Conservation (phyloP, 2,888 invertebrate species). For the Tupiocoris notatus region DNA sequence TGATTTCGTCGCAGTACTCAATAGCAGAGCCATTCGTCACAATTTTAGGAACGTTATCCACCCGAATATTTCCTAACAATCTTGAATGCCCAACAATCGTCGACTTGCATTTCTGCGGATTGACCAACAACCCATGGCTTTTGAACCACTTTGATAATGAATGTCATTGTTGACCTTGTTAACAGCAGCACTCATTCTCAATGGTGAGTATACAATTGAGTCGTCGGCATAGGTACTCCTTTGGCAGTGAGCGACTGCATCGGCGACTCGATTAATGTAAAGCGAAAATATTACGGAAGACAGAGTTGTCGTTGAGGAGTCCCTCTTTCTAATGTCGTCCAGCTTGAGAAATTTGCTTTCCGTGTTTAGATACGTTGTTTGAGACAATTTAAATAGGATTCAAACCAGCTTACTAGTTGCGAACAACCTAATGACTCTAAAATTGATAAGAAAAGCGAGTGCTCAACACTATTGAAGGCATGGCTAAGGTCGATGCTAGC, state of each 20-base stretch:
- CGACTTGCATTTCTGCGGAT: not conserved
- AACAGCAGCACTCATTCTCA: not conserved
- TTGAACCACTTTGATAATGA: not conserved
- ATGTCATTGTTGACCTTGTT: not conserved
- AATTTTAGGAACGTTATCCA: no score
- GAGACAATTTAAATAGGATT: not conserved
- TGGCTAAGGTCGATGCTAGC: slow-evolving; percentile 11
- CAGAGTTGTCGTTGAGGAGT: not conserved
- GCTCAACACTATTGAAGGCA: slow-evolving; percentile 10
- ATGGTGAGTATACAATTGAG: not conserved
- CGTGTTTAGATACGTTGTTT: not conserved
- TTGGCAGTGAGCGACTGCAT: not conserved
- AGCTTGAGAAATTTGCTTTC: not conserved
- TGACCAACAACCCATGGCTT: not conserved
- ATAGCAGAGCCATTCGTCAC: no score
- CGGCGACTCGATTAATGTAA: not conserved
- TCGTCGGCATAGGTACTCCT: slow-evolving; percentile 6
- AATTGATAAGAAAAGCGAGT: not conserved
- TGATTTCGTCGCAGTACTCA: no score
- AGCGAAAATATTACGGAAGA: not conserved
- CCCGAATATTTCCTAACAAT: no score
- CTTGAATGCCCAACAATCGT: slow-evolving; percentile 1
- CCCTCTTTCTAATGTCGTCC: not conserved
- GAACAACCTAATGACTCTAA: not conserved
- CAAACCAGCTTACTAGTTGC: not conserved